Evolutionary conservation across 2,797 vertebrate species (phyloP).

Genomic region (Muraenolepis orangiensis): DNA sequence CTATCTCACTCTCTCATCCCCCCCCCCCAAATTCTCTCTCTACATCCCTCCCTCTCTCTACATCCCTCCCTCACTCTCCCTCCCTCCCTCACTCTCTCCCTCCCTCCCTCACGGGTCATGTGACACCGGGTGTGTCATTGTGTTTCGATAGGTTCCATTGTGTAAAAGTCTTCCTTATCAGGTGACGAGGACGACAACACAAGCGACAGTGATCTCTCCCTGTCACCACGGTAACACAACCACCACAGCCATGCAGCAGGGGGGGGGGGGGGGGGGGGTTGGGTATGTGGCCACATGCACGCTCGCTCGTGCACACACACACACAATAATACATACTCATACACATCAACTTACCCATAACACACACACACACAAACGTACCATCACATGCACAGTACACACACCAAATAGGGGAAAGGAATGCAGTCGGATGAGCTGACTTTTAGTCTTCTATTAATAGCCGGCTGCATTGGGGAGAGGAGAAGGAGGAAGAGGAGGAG

Average conservation of each 20-base stretch:
- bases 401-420: slow-evolving; percentile 33
- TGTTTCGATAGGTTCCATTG: neutral
- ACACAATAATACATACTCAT: too few species aligned
- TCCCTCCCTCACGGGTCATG: neutral
- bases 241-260: neutral
- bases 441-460: slow-evolving; percentile 50
- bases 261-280: too few species aligned
- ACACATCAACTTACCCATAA: too few species aligned
- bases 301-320: too few species aligned
- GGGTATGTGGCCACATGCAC: too few species aligned
- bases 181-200: neutral
- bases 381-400: neutral
- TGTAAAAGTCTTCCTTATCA: neutral
- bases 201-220: neutral
- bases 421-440: slow-evolving; percentile 61
- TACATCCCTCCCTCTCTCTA: neutral
- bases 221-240: neutral
- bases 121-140: neutral
- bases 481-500: neutral
- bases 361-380: neutral
- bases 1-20: neutral
- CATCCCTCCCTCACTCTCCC: too few species aligned
- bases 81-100: too few species aligned
- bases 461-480: slow-evolving; percentile 13
- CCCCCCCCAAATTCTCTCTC: too few species aligned